Evolutionary conservation across 2,113 vertebrate genomes (phyloP).

Genomic region (Chiloscyllium plagiosum): DNA sequence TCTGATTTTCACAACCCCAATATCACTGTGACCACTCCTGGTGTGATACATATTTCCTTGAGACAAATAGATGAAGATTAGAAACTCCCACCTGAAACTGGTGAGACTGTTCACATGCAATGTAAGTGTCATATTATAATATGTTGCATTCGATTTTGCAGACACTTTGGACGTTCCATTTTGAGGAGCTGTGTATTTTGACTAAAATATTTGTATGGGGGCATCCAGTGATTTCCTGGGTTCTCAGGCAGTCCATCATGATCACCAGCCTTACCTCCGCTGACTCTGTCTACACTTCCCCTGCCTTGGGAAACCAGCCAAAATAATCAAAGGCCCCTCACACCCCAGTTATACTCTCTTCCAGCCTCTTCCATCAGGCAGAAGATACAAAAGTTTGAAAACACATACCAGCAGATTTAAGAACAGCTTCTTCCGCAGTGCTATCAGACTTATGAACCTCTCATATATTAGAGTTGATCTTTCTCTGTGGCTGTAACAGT

Average conservation of each 20-base stretch:
- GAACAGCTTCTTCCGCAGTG: too few species aligned
- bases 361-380: too few species aligned
- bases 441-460: too few species aligned
- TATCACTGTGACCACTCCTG: neutral
- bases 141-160: neutral
- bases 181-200: neutral
- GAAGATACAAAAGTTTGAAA: too few species aligned
- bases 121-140: neutral
- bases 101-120: neutral
- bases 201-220: neutral
- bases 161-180: neutral
- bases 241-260: neutral
- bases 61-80: neutral
- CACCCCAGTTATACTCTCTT: too few species aligned
- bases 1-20: neutral
- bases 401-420: too few species aligned
- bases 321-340: too few species aligned
- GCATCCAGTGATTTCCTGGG: neutral
- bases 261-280: too few species aligned
- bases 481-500: too few species aligned
- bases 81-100: neutral
- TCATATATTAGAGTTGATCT: too few species aligned
- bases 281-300: too few species aligned
- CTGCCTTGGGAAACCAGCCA: too few species aligned
- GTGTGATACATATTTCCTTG: neutral